Conservation (phyloP, 2,888 invertebrate species). For the Nectonema munidae region DNA sequence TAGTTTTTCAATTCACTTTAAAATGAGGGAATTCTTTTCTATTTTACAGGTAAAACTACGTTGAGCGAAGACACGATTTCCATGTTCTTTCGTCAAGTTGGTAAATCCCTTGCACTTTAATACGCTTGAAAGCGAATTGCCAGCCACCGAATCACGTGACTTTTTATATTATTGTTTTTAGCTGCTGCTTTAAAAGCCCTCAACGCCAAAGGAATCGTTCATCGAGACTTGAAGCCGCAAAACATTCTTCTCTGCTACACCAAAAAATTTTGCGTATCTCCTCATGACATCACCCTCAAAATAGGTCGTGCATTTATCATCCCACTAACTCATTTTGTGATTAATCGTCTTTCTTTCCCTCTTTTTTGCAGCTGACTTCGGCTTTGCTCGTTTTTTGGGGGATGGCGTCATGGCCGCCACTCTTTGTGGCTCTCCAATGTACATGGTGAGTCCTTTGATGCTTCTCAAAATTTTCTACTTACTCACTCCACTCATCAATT, state of each 20-base stretch:
- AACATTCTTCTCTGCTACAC: constrained; percentile 68
- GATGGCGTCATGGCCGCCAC: constrained; percentile 99
- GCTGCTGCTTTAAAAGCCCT: constrained; percentile 89
- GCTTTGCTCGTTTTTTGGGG: constrained; percentile 82
- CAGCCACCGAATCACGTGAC: constrained; percentile 1
- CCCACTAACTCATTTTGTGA: constrained; percentile 10
- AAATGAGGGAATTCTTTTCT: constrained; percentile 15
- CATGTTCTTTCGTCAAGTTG: constrained; percentile 63
- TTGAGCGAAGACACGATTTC: constrained; percentile 85
- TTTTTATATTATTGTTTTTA: constrained; percentile 22
- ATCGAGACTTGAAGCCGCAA: constrained; percentile 92
- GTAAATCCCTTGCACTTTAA: constrained; percentile 25
- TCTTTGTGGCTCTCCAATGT: constrained; percentile 96
- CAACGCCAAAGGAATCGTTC: constrained; percentile 83
- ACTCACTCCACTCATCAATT: constrained; percentile 9
- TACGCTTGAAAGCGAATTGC: constrained; percentile 9
- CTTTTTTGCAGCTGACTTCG: constrained; percentile 53
- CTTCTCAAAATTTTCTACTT: not conserved
- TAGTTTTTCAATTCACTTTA: not conserved
- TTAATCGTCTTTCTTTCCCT: constrained; percentile 6
- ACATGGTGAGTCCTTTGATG: constrained; percentile 42
- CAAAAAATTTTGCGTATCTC: constrained; percentile 32
- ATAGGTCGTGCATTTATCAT: constrained; percentile 33
- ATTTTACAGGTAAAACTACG: constrained; percentile 43
- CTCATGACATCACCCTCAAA: constrained; percentile 61